Conservation (phyloP, 2,797 vertebrate species). For the Cercopithecus mitis region DNA sequence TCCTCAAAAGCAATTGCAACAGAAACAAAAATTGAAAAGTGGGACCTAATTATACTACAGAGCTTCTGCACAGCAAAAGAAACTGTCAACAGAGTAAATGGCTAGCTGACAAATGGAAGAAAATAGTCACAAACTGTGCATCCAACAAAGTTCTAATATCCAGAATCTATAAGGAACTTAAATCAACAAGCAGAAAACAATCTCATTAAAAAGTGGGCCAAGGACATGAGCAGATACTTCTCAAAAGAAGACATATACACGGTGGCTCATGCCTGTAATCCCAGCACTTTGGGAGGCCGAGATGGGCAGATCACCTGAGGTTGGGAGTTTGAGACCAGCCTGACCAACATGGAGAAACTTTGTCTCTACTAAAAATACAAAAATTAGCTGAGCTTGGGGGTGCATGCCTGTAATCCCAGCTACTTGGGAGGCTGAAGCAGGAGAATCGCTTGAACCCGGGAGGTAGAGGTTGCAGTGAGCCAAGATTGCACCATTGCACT, state of each 20-base stretch:
- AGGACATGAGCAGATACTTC: background rate
- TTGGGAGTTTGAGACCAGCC: too few relatives aligned
- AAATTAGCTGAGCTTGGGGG: too few relatives aligned
- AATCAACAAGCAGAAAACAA: background rate
- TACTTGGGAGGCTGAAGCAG: too few relatives aligned
- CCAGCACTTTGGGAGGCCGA: too few relatives aligned
- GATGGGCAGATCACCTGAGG: too few relatives aligned
- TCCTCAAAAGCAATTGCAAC: background rate
- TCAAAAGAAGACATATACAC: background rate
- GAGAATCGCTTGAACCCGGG: too few relatives aligned
- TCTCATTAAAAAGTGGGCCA: background rate
- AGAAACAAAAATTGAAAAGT: background rate
- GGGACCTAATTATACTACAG: background rate
- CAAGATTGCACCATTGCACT: too few relatives aligned
- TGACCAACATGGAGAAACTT: too few relatives aligned
- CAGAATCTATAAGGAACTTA: background rate
- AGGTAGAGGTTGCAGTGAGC: too few relatives aligned
- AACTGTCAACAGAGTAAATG: background rate
- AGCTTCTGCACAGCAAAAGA: background rate
- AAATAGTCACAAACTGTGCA: background rate
- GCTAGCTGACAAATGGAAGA: background rate
- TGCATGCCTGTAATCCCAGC: too few relatives aligned
- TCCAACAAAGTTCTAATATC: background rate
- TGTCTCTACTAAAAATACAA: too few relatives aligned
- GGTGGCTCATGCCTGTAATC: too few relatives aligned